phyloP scores from a whole-genome alignment of 1,140 invertebrate genomes.

The Fopius arisanus region DNA sequence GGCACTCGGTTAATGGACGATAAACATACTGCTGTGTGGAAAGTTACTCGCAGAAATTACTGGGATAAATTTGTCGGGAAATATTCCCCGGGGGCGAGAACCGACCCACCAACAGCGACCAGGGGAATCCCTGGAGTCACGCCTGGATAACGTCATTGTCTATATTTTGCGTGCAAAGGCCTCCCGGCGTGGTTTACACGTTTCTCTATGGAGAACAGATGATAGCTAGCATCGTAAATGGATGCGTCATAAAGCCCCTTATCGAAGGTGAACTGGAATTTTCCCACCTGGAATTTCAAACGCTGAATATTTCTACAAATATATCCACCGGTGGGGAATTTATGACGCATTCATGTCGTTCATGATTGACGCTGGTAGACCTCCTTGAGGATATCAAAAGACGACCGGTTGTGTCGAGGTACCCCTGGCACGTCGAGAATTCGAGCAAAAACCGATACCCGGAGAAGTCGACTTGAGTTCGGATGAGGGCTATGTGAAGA shows the following conservation, averaged over 20 bases:
- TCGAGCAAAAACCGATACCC: slow-evolving; percentile 5
- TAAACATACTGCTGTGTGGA: background rate
- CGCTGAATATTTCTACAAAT: too few species aligned
- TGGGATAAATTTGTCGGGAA: slow-evolving; percentile 23
- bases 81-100: slow-evolving; percentile 5
- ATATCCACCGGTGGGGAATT: too few species aligned
- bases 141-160: slow-evolving; percentile 17
- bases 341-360: too few species aligned
- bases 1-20: slow-evolving; percentile 18
- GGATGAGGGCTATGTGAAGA: background rate
- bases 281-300: too few species aligned
- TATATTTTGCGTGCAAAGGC: background rate
- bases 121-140: slow-evolving; percentile 4
- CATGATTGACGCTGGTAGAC: too few species aligned
- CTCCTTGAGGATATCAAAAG: too few species aligned
- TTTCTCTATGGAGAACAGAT: background rate
- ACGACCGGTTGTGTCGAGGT: background rate
- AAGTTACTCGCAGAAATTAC: slow-evolving; percentile 21
- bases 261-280: too few species aligned
- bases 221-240: too few species aligned
- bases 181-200: background rate
- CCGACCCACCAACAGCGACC: background rate
- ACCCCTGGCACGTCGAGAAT: slow-evolving; percentile 5
- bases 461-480: background rate
- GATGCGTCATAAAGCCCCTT: too few species aligned